phyloP scores from a whole-genome alignment of 2,113 vertebrate species.

The Lepidothrix coronata region DNA sequence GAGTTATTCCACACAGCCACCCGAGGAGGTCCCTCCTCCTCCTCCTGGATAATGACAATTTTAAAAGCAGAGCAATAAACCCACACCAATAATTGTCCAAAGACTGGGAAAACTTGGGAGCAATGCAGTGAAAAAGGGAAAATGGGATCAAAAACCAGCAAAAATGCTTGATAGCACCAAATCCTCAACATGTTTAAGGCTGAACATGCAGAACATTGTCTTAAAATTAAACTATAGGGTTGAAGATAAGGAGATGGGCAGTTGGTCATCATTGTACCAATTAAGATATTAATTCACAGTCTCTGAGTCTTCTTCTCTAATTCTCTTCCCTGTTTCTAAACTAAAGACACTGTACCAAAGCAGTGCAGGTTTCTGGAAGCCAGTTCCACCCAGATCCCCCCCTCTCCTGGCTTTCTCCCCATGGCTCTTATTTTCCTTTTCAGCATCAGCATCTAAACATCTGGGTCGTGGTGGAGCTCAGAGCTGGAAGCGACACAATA shows the following conservation, averaged over 20 bases:
- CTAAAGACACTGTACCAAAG: background rate
- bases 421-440: background rate
- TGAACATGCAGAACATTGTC: background rate
- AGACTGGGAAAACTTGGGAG: background rate
- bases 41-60: background rate
- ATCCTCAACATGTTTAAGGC: fast-evolving
- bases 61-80: background rate
- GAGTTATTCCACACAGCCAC: background rate
- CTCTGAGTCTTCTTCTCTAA: background rate
- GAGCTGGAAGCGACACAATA: slow-evolving; percentile 41
- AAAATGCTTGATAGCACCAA: background rate
- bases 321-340: background rate
- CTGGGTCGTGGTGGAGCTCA: slow-evolving; percentile 25
- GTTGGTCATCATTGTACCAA: background rate
- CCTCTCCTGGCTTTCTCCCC: background rate
- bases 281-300: background rate
- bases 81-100: background rate
- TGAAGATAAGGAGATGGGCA: background rate
- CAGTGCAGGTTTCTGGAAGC: background rate
- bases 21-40: background rate
- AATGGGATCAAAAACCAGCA: background rate
- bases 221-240: background rate
- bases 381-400: background rate
- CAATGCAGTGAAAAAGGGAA: background rate
- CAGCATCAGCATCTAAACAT: slow-evolving; percentile 53